Evolutionary conservation across 2,888 invertebrate genomes (phyloP).

Genomic region (Barypeithes pellucidus): DNA sequence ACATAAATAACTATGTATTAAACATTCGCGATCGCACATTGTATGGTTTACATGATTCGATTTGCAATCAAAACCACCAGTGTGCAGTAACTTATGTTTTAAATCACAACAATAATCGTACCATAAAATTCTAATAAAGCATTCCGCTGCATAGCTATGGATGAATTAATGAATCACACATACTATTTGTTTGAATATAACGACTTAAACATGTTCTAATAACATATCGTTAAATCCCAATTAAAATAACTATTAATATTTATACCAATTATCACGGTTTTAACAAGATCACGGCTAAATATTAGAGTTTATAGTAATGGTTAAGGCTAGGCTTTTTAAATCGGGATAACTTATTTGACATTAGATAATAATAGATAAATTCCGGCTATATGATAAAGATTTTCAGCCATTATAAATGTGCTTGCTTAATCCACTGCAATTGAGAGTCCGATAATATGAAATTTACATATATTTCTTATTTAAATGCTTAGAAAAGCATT

Average conservation of each 20-base stretch:
- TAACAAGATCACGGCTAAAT: background rate
- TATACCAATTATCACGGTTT: background rate
- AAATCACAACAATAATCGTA: background rate
- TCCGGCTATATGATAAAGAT: no score
- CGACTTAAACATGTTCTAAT: background rate
- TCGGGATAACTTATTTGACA: background rate
- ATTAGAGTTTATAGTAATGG: background rate
- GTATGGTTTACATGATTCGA: no score
- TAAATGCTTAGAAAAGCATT: no score
- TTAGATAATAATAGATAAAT: no score
- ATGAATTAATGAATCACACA: background rate
- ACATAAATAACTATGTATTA: no score
- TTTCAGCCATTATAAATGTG: no score
- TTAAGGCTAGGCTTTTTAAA: background rate
- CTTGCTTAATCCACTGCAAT: no score
- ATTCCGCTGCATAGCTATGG: background rate
- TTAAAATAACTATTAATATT: background rate
- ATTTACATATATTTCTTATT: no score
- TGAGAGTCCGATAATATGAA: no score
- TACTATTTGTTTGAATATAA: background rate
- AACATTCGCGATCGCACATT: no score
- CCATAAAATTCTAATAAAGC: background rate
- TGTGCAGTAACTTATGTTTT: background rate
- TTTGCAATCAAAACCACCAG: no score
- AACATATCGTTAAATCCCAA: background rate